A percentile compares a stretch with the other conserved stretches of the same genome.
Conservation (phyloP, 2,797 vertebrate genomes). For the Falco naumanni region DNA sequence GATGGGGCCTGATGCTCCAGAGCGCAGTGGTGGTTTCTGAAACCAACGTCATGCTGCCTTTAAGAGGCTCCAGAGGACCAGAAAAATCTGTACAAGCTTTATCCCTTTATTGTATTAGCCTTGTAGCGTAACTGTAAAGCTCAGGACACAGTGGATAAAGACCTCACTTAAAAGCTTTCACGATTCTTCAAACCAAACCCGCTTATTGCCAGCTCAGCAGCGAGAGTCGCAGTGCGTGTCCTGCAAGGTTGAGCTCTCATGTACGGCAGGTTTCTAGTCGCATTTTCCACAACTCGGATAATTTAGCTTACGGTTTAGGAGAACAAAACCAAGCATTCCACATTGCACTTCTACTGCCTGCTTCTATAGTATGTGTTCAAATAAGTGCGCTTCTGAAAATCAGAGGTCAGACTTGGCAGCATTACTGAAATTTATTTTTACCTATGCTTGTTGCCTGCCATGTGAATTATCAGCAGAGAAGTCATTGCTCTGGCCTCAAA, state of each 20-base stretch:
- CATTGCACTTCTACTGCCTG: accelerated
- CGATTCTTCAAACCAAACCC: neutral
- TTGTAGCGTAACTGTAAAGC: neutral
- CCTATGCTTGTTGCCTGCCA: accelerated
- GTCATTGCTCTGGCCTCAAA: neutral
- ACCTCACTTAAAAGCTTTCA: neutral
- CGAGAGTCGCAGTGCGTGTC: accelerated
- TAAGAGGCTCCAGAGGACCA: neutral
- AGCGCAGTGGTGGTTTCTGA: neutral
- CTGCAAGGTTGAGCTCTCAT: neutral
- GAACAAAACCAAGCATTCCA: neutral
- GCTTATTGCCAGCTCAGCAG: neutral
- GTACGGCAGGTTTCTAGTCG: accelerated
- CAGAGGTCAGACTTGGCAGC: neutral
- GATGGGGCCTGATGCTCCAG: accelerated
- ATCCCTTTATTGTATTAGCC: neutral
- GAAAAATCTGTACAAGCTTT: neutral
- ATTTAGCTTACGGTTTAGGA: neutral
- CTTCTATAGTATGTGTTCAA: neutral
- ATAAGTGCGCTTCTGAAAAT: neutral
- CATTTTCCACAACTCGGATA: neutral
- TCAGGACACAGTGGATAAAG: accelerated
- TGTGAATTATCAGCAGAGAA: neutral
- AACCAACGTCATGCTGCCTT: neutral
- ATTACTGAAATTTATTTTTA: neutral